Evolutionary conservation across 2,888 invertebrate species (phyloP).

Genomic region (Eurytoma adleriae): DNA sequence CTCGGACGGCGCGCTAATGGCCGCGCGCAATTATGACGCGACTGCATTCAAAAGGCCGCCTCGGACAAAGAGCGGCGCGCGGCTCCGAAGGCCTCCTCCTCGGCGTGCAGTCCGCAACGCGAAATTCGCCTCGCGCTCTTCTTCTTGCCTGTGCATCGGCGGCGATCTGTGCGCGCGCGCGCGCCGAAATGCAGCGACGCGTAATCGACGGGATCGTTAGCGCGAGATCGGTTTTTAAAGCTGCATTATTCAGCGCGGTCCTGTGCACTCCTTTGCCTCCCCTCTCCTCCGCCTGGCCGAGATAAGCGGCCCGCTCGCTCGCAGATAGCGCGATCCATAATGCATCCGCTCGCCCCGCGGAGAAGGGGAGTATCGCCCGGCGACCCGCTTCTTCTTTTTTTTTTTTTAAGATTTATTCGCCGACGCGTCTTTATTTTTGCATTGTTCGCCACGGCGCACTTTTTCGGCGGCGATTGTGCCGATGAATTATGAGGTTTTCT

Average conservation of each 20-base stretch:
- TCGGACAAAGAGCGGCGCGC: background rate
- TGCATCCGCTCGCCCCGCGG: constrained; percentile 20
- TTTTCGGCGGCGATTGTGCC: too few relatives aligned
- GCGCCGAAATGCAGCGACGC: constrained; percentile 24
- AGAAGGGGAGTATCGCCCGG: background rate
- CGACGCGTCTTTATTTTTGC: too few relatives aligned
- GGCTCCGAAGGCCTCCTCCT: too few relatives aligned
- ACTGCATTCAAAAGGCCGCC: background rate
- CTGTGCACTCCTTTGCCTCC: background rate
- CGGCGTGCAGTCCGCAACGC: too few relatives aligned
- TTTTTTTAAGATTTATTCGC: background rate
- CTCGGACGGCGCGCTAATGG: too few relatives aligned
- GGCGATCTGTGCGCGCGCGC: background rate
- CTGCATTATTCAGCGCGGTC: constrained; percentile 32
- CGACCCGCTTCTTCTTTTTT: background rate
- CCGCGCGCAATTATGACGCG: too few relatives aligned
- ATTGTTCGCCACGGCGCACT: too few relatives aligned
- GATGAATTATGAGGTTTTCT: too few relatives aligned
- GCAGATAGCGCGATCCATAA: constrained; percentile 39
- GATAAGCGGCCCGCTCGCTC: background rate
- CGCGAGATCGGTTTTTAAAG: constrained; percentile 34
- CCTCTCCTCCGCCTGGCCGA: background rate
- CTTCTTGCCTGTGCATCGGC: constrained; percentile 47
- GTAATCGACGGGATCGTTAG: constrained; percentile 49
- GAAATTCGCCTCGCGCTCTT: constrained; percentile 41